Conservation (phyloP, 2,888 invertebrate species). For the Suillia variegata region DNA sequence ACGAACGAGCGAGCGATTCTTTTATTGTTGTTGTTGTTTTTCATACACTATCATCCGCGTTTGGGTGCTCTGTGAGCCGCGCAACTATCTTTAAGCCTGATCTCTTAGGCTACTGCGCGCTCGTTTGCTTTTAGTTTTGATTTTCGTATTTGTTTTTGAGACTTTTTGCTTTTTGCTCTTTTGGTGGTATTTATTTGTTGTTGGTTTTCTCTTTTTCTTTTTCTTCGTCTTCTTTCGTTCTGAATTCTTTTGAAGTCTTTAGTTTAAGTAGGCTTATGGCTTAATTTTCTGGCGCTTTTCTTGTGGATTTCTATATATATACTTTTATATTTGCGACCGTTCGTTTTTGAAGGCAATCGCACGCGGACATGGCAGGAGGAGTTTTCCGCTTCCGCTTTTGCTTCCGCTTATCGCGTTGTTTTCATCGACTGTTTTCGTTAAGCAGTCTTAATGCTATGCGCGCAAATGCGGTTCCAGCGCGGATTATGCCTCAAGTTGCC, state of each 20-base stretch:
- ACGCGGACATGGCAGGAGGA: no score
- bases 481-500: neutral
- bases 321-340: neutral
- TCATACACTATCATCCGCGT: neutral
- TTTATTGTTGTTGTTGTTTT: neutral
- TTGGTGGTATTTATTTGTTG: neutral
- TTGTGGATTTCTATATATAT: no score
- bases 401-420: neutral
- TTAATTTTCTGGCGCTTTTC: neutral
- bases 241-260: neutral
- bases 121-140: conserved; percentile 4
- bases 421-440: neutral
- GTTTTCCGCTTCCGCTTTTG: neutral
- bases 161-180: neutral
- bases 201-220: neutral
- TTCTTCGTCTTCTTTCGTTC: neutral
- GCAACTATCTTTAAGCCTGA: neutral
- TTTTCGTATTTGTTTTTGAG: conserved; percentile 11
- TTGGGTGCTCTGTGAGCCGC: neutral
- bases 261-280: neutral
- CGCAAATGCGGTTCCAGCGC: neutral
- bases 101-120: neutral
- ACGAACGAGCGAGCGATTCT: no score
- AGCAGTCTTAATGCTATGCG: neutral
- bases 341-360: neutral